Base-by-base conservation (phyloP, 1,140 invertebrate species). In the Chrysopa pallens region DNA sequence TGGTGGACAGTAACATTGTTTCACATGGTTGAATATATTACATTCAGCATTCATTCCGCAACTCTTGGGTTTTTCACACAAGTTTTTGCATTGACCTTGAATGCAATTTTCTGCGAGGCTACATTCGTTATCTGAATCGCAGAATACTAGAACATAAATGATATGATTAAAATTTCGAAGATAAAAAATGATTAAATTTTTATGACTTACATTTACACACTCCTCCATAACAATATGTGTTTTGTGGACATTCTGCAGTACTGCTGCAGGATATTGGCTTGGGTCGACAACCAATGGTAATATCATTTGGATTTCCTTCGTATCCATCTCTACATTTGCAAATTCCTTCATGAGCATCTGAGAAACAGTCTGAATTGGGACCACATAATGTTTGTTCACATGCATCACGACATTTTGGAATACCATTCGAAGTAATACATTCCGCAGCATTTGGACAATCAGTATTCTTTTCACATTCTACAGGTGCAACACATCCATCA, bases 11-110 rank as follows among this genome's bases (percentile, higher is more conserved):
- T 72, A 74, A 52, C 88, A 92, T 51, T 77, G 70, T 55, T 84
- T 80, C 2, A 76, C 63, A 53, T 91, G 87, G 56, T 77, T 79
- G 13, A 65, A 62, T n/a, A 80, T 73, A 35, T 67, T 64, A 55
- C 88, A 92, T 40, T 81, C 56, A n/a, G 87, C 81, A 61, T 92
- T 92, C 44, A 89, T 69, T n/a, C 89, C 89, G 63, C 89, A 93
- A 1, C 84, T 68, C 45, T 73, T 73, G 48, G 73, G 69, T 50
- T 79, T 59, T 43, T 73, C 67, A 56, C 89, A 93, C n/a, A 84
- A 80, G 67, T 90, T 78, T 31, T 77, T 61, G 56, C 89, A 93
- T 60, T 88, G 80, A 0, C 83, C 83, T 52, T 78, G 74, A 12
- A 81, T 61, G 55, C 89, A 94, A 48, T 83, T 68, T 57, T 92